Conservation (phyloP, 2,797 vertebrate genomes). For the Tauraco hartlaubi region DNA sequence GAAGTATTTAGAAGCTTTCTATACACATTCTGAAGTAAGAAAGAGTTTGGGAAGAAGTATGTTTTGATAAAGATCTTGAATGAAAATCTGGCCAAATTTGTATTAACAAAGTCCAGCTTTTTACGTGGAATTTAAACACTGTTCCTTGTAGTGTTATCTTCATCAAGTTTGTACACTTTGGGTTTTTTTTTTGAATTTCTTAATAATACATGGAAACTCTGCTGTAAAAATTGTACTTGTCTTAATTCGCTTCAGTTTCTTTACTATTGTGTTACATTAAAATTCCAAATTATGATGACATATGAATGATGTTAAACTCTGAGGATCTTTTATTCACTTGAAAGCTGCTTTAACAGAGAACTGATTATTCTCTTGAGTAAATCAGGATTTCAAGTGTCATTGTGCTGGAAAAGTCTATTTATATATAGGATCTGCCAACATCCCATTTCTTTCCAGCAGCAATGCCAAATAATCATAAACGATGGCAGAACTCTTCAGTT, state of each 20-base stretch:
- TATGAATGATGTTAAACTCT: background rate
- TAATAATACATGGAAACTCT: background rate
- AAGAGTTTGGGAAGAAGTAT: background rate
- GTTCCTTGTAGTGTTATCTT: background rate
- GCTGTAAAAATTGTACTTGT: background rate
- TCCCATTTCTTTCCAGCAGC: conserved; percentile 9
- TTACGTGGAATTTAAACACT: background rate
- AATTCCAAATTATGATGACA: background rate
- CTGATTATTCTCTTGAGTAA: conserved; percentile 26
- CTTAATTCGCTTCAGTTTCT: background rate
- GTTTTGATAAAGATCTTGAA: background rate
- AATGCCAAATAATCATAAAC: conserved; percentile 31
- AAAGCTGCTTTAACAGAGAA: background rate
- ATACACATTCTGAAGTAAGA: background rate
- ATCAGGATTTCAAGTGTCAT: background rate
- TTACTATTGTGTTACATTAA: background rate
- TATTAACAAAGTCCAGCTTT: background rate
- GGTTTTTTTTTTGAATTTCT: background rate
- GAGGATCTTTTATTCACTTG: background rate
- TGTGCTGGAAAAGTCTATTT: conserved; percentile 1
- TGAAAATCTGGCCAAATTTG: background rate
- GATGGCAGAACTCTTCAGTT: background rate
- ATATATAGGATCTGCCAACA: background rate
- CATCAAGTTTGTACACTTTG: background rate
- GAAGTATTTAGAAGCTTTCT: background rate